Evolutionary conservation across 2,797 vertebrate species (phyloP), one percentile per base, ranked within the genome.

Genomic region (Catharus ustulatus): DNA sequence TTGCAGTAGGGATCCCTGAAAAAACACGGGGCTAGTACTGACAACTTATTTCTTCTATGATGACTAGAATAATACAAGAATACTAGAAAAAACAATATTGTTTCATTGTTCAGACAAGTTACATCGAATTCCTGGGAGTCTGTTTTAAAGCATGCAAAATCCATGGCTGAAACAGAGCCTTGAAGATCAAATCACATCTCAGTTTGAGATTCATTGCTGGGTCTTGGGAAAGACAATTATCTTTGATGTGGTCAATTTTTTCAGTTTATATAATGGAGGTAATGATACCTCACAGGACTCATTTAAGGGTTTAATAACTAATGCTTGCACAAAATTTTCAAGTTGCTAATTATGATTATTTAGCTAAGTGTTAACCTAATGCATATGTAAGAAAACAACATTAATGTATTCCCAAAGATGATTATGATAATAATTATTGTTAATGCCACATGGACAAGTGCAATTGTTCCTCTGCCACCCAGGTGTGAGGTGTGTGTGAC

Each of bases 161-260:
- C 82, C 69, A 55, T 27, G 62, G 43, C 43, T 63, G 63, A 87
- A 87, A 79, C 6, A 84, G 61, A 87, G 42, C 76, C 88, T 57
- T 62, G 77, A 83, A 84, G 89, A 76, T 84, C 54, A 82, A 94
- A 90, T 59, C 11, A 3, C 58, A 59, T 73, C 79, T 79, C 84
- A 58, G 62, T 59, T 81, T 91, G 84, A 81, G 91, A 93, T 86
- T 95, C 73, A 54, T 34, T 81, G 76, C 59, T 84, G 77, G 89
- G 89, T 90, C 67, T 79, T 76, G 87, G 66, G 59, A 86, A 90
- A 90, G 90, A 95, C 79, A 94, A 90, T 94, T 96, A 84, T 81
- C 91, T 93, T 92, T 91, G 87, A 97, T 79, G 76, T 88, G 94
- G 87, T 96, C 95, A 89, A 18, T 89, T 87, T 90, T 93, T 90